phyloP scores from a whole-genome alignment of 2,888 invertebrate species.

The Idaea biselata region DNA sequence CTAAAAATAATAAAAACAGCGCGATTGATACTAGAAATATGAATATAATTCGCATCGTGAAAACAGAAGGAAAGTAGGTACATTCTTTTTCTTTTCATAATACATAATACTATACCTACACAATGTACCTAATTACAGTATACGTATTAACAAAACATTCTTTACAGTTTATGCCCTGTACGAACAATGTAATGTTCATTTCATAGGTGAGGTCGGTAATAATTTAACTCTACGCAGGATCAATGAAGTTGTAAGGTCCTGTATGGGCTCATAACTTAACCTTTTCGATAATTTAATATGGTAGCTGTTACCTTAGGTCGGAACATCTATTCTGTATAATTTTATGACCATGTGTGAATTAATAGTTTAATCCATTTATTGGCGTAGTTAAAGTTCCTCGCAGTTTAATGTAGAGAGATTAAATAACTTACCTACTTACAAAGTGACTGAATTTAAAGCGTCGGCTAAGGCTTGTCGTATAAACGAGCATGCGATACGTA shows the following conservation, averaged over 20 bases:
- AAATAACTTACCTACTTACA: not conserved
- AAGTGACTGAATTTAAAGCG: no score
- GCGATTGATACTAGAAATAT: no score
- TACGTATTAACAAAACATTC: not conserved
- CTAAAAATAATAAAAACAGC: no score
- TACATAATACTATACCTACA: no score
- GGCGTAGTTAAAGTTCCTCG: not conserved
- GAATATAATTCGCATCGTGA: no score
- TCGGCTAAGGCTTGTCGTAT: no score
- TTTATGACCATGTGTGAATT: not conserved
- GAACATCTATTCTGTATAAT: not conserved
- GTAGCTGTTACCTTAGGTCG: not conserved
- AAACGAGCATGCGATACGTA: no score
- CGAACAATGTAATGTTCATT: not conserved
- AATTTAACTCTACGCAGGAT: not conserved
- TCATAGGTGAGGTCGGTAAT: not conserved
- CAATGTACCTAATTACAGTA: no score
- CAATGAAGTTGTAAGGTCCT: slow-evolving; percentile 1
- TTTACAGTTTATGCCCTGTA: not conserved
- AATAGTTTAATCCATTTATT: not conserved
- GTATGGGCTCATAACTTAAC: not conserved
- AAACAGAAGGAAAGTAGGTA: no score
- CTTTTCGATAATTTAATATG: not conserved
- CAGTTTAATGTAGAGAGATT: not conserved
- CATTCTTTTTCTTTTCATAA: no score